Evolutionary conservation across 2,888 invertebrate species (phyloP), one percentile per base, ranked within the genome.

Genomic region (Candidula unifasciata): DNA sequence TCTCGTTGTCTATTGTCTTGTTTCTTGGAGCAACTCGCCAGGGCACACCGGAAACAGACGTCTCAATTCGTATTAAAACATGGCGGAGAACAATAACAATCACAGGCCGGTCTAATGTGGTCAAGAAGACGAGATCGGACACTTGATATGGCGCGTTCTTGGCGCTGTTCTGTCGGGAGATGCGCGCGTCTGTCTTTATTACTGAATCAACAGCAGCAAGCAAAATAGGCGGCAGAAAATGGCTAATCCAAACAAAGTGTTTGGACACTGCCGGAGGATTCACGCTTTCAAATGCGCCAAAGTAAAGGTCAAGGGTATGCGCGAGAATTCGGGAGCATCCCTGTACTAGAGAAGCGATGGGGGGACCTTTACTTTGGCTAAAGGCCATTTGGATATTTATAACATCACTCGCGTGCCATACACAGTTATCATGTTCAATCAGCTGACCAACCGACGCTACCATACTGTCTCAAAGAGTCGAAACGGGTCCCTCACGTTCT

Each of bases 191-290:
- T 3, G 30, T 77, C 77, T 77, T 60, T 35, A 60, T 77, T 77
- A 77, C 77, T 33, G 60, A 77, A 77, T 60, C 77, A 77, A 77
- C 77, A 77, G 57, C 60, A 60, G 77, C 57, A 77, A 77, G 0
- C 57, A 77, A 77, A 77, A 77, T 60, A 77, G 77, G 33, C 77
- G 60, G 24, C 2, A 33, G 27, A 30, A 57, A 60, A 33, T 60
- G 33, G 54, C 57, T 77, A 77, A 77, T 30, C 57, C 52, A 54
- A 77, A 77, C 77, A 77, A 57, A 77, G 60, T 21, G n/a, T 54
- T 60, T 77, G 77, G 77, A 77, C 77, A 57, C 60, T 30, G 30
- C 60, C 35, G 35, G 35, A 44, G 33, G 57, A 30, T 24, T 27
- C 60, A 33, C 77, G 33, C 60, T 57, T 77, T 77, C 77, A 77